Evolutionary conservation across 92 coral and sea anemone species (phyloP).

Genomic region (Phymanthus crucifer): DNA sequence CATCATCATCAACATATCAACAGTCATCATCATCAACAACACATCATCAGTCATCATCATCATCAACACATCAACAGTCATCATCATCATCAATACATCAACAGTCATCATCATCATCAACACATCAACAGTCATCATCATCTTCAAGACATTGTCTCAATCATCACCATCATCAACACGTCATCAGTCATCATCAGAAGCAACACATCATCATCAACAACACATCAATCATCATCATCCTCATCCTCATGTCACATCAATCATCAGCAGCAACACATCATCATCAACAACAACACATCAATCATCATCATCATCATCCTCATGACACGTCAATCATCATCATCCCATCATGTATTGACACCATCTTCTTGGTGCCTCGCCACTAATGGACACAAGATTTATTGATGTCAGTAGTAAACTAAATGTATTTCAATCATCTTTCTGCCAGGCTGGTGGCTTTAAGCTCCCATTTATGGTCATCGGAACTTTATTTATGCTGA

Average conservation of each 20-base stretch:
- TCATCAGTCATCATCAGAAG: no score
- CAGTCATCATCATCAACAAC: not conserved
- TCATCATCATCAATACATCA: not conserved
- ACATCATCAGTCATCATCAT: not conserved
- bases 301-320: not conserved
- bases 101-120: not conserved
- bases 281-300: no score
- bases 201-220: no score
- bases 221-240: not conserved
- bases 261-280: no score
- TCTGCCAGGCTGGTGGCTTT: constrained; percentile 33
- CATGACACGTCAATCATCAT: not conserved
- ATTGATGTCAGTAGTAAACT: not conserved
- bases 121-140: no score
- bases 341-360: no score
- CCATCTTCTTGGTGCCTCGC: no score
- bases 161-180: no score
- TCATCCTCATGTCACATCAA: not conserved
- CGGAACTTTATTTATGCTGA: constrained; percentile 3
- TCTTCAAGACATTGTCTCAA: no score
- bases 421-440: not conserved
- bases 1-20: not conserved
- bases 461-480: constrained; percentile 31
- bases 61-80: not conserved
- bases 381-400: no score